Percentiles rank a stretch among this genome's conserved stretches.
Evolutionary conservation across 2,113 vertebrate species (phyloP).

Genomic region (Carassius carassius): DNA sequence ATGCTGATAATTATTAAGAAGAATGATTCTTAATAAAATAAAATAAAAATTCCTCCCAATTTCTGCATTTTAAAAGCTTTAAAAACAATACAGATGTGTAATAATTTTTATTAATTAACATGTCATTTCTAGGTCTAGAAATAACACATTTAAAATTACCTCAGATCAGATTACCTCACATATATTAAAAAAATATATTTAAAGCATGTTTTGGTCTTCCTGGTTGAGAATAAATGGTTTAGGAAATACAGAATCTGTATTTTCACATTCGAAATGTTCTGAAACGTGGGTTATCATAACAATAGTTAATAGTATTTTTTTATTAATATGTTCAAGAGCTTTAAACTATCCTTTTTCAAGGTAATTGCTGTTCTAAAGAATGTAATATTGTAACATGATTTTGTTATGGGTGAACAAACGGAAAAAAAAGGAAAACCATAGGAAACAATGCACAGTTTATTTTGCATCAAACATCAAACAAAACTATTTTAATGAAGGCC

Average conservation of each 20-base stretch:
- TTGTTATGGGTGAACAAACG: neutral
- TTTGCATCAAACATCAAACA: neutral
- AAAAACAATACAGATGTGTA: neutral
- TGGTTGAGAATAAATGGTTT: too few species aligned
- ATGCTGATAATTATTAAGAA: neutral
- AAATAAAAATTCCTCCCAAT: neutral
- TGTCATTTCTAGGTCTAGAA: neutral
- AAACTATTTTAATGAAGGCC: neutral
- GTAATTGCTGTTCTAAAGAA: neutral
- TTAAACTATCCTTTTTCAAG: neutral
- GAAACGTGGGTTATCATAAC: neutral
- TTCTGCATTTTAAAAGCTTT: neutral
- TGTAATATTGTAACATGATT: neutral
- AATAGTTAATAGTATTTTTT: too few species aligned
- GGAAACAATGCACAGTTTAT: neutral
- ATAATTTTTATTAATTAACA: neutral
- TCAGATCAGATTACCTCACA: neutral
- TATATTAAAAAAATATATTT: neutral
- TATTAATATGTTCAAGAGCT: too few species aligned
- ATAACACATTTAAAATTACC: slow-evolving; percentile 1
- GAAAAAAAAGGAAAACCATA: neutral
- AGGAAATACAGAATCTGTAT: too few species aligned
- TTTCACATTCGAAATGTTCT: too few species aligned
- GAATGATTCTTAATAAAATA: neutral
- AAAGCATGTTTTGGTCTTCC: too few species aligned